phyloP scores from a whole-genome alignment of 2,888 invertebrate genomes.

The Byasa hedistus region DNA sequence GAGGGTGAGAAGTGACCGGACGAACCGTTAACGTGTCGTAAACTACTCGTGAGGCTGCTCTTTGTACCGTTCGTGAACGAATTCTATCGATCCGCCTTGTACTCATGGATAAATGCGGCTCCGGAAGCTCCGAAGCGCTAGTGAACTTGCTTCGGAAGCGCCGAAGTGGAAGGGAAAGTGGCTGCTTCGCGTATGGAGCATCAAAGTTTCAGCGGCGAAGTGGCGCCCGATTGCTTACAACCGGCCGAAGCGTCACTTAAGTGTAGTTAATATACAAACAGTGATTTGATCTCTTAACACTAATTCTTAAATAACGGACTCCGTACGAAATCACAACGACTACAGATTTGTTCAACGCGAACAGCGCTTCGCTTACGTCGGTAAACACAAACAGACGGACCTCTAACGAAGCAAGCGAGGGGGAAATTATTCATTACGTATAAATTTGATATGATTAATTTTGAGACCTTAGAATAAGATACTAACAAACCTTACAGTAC shows the following conservation, averaged over 20 bases:
- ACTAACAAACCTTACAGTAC: constrained; percentile 55
- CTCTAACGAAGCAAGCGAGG: constrained; percentile 65
- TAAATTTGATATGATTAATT: constrained; percentile 78
- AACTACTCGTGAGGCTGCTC: constrained; percentile 43
- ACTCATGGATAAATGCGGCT: constrained; percentile 31
- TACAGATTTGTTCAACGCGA: constrained; percentile 64
- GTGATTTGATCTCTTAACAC: constrained; percentile 38
- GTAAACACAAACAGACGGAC: constrained; percentile 53
- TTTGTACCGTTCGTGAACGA: constrained; percentile 47
- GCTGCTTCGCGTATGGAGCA: not conserved
- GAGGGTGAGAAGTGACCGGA: constrained; percentile 62
- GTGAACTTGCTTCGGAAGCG: not conserved
- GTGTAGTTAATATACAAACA: constrained; percentile 62
- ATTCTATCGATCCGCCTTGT: constrained; percentile 45
- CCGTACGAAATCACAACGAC: constrained; percentile 72
- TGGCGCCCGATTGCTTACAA: constrained; percentile 26
- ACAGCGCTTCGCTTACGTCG: constrained; percentile 57
- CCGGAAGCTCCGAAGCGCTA: constrained; percentile 11
- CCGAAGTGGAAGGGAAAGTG: too few relatives aligned
- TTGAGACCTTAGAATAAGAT: constrained; percentile 40
- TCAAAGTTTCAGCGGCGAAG: constrained; percentile 22
- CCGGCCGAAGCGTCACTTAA: constrained; percentile 41
- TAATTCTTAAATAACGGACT: constrained; percentile 50
- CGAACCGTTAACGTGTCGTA: constrained; percentile 49
- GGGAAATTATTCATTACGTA: constrained; percentile 64